These are phyloP conservation scores for Cheilinus undulatus DNA, from an alignment of 2,113 vertebrate species.

Conservation along the genomic window DNA sequence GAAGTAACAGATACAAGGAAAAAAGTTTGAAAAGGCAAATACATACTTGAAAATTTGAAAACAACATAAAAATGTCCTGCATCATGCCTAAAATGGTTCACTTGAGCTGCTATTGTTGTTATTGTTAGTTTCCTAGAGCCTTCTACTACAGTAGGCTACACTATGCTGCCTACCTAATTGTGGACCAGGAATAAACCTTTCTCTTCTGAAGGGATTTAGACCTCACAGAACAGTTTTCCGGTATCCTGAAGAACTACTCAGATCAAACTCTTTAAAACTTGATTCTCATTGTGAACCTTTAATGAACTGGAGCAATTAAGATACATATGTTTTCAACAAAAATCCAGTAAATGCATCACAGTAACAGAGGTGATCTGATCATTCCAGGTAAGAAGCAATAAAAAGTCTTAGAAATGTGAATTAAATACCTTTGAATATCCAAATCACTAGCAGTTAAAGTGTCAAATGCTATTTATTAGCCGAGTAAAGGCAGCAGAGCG, in stretches of 20 bases:
- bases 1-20: no score
- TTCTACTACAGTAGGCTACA: no score
- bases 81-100: no score
- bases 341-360: background rate
- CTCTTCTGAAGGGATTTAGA: background rate
- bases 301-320: background rate
- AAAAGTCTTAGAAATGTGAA: constrained; percentile 42
- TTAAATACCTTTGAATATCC: constrained; percentile 64
- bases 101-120: no score
- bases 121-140: no score
- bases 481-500: constrained; percentile 63
- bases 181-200: background rate
- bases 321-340: constrained; percentile 21
- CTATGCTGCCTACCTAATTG: no score
- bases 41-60: no score
- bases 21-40: no score
- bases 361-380: constrained; percentile 10
- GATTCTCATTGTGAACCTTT: background rate
- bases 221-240: background rate
- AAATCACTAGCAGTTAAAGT: constrained; percentile 71
- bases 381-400: background rate
- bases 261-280: background rate
- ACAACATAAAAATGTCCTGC: no score
- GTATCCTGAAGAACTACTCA: background rate
- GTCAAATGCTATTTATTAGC: constrained; percentile 74